These are phyloP conservation scores for Hylomyscus alleni DNA, from an alignment of 2,797 vertebrate species.

Conservation along the genomic window DNA sequence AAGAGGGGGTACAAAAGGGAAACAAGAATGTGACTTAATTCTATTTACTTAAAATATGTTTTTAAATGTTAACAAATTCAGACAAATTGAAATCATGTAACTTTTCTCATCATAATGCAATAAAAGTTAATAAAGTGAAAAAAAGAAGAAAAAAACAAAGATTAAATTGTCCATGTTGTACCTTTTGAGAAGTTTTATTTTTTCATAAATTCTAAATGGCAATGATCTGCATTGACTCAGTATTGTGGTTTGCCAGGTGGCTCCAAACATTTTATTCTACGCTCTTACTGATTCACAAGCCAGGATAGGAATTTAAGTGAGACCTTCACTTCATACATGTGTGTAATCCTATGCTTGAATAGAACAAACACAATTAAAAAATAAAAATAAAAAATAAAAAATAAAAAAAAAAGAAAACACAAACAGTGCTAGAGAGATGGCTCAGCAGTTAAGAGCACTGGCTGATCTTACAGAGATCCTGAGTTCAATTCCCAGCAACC, in stretches of 20 bases:
- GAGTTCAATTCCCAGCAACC: neutral
- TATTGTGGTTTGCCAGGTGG: conserved; percentile 35
- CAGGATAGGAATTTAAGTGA: conserved; percentile 51
- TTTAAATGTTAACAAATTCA: no score
- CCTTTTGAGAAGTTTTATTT: conserved; percentile 37
- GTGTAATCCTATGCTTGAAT: conserved; percentile 40
- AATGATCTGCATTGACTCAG: neutral
- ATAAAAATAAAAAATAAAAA: no score
- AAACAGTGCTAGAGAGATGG: neutral
- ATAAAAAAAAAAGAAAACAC: no score
- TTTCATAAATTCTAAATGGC: conserved; percentile 61
- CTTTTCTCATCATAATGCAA: no score
- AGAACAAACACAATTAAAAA: conserved; percentile 13
- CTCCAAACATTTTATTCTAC: conserved; percentile 58
- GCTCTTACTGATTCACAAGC: conserved; percentile 54
- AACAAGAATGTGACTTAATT: no score
- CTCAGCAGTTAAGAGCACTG: neutral
- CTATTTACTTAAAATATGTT: no score
- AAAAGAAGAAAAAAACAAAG: no score
- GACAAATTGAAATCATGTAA: no score
- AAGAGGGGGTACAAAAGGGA: no score
- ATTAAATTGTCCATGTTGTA: conserved; percentile 15
- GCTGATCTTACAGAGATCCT: neutral
- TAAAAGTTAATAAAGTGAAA: no score
- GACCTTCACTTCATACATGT: neutral